Percentiles rank a stretch among this genome's conserved stretches.
Evolutionary conservation across 2,113 vertebrate genomes (phyloP).

Genomic region (Myrmecophaga tridactyla): DNA sequence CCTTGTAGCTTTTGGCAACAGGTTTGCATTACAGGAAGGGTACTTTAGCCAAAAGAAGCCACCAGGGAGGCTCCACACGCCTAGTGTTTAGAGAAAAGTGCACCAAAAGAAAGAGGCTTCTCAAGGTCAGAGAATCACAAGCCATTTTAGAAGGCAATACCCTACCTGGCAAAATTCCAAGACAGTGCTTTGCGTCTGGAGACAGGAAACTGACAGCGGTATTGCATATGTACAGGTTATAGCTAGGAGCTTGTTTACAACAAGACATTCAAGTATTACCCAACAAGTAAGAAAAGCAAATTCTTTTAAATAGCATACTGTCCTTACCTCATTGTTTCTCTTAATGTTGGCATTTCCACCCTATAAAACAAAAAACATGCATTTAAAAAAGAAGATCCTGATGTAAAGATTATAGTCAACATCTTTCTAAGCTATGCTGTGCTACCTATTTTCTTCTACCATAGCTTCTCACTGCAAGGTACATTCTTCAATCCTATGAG

Average conservation of each 20-base stretch:
- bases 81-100: neutral
- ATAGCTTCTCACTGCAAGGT: neutral
- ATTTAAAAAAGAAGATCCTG: constrained; percentile 34
- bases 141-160: neutral
- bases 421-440: constrained; percentile 36
- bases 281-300: neutral
- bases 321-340: constrained; percentile 96
- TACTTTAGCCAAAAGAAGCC: neutral
- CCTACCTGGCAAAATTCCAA: neutral
- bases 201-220: neutral
- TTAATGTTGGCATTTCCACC: constrained; percentile 93
- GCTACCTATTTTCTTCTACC: neutral
- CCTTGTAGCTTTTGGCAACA: neutral
- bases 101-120: neutral
- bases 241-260: neutral
- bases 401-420: constrained; percentile 1
- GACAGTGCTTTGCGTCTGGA: neutral
- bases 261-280: neutral
- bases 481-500: neutral
- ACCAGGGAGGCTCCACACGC: rapidly evolving
- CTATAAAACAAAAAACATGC: constrained; percentile 81
- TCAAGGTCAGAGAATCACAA: neutral
- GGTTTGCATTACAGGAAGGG: neutral
- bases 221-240: neutral
- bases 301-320: neutral